Base-by-base conservation (phyloP, 2,888 invertebrate species). In the Girardia tigrina region DNA sequence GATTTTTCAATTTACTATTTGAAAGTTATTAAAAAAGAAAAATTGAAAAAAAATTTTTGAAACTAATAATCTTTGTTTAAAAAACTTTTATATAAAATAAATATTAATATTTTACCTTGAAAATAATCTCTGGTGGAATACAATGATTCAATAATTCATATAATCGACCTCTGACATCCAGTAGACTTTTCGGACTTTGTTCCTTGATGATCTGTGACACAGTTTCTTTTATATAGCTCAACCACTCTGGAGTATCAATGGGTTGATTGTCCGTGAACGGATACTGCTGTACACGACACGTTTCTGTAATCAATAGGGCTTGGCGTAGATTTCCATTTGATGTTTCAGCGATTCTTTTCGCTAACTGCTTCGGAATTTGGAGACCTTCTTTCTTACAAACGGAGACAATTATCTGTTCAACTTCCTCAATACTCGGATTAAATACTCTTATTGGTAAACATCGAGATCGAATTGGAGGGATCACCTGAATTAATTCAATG, bases 391-490 rank as follows among this genome's bases (percentile, higher is more conserved):
- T 83, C 79, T 82, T 82, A 78, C 83, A 83, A 0, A 81, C 81
- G 20, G 76, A 77, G 75, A 81, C 81, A n/a, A 84, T 77, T 56
- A 84, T 81, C 36, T 80, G 79, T 70, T 79, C 78, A 23, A 84
- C 80, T 82, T 94, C 90, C 23, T 87, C 86, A 71, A 88, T 84
- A 0, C 88, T 88, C 0, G 98, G 98, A 0, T 97, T 92, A 8
- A 94, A 88, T 0, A 98, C 90, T 79, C 98, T 86, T 42, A 99
- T 88, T 23, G 90, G 90, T 42, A 99, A 87, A 84, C 98, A 99
- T 82, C 98, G 88, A 77, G 94, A 94, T 78, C 90, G 88, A 79
- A 99, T 94, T 1, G 98, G 95, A n/a, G 94, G 94, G 80, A 95
- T 92, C 0, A 97, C 75, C 26, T 76, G 28, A 16, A 36, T 36